A percentile compares a stretch with the other conserved stretches of the same genome.
Evolutionary conservation across 64 coral and sea anemone species (phyloP).

Genomic region (Orbicella faveolata): DNA sequence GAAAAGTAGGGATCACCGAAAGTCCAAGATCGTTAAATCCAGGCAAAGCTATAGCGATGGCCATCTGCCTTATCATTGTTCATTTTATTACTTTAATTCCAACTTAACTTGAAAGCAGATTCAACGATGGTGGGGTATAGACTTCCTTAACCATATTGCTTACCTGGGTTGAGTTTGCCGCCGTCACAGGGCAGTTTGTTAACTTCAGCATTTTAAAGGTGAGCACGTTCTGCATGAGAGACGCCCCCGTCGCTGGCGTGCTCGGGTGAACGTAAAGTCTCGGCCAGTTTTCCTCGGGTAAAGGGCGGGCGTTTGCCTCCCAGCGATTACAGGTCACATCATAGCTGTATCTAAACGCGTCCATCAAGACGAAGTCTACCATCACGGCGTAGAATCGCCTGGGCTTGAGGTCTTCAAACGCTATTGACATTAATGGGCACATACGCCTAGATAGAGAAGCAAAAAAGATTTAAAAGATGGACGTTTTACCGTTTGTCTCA

Average conservation of each 20-base stretch:
- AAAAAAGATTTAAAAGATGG: background rate
- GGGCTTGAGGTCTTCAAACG: slow-evolving; percentile 27
- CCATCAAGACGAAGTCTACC: slow-evolving; percentile 24
- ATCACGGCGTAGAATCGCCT: slow-evolving; percentile 4
- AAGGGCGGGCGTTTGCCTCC: background rate
- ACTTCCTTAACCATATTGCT: background rate
- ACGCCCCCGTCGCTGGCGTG: background rate
- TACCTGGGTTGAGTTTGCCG: background rate
- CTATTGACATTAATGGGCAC: slow-evolving; percentile 18
- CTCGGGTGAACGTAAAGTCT: slow-evolving; percentile 24
- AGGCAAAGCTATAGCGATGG: no score
- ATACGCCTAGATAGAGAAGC: background rate
- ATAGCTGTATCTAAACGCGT: slow-evolving; percentile 26
- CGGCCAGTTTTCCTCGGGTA: background rate
- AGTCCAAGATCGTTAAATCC: no score
- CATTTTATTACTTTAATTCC: no score
- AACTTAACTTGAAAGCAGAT: no score
- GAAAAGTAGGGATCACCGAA: no score
- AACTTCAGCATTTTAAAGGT: slow-evolving; percentile 16
- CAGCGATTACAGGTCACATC: background rate
- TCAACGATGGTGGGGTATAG: no score
- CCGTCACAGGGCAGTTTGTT: slow-evolving; percentile 1
- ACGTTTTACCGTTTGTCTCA: background rate
- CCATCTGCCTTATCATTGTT: no score
- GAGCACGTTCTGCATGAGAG: background rate